A percentile compares a stretch with the other conserved stretches of the same genome.
These are phyloP conservation scores for Gryllus longicercus DNA, from an alignment of 2,888 invertebrate genomes.

Conservation along the genomic window DNA sequence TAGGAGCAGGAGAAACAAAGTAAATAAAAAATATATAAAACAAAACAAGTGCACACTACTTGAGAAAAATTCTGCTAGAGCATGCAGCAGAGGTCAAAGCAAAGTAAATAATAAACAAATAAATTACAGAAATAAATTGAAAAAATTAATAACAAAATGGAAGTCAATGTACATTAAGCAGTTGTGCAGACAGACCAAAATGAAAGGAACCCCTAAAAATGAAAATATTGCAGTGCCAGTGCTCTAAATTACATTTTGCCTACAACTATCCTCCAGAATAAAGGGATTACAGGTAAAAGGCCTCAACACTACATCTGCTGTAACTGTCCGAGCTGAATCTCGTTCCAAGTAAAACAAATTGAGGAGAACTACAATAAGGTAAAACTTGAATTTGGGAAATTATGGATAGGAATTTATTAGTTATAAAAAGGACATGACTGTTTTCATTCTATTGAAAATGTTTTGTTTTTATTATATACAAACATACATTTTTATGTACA, in stretches of 20 bases:
- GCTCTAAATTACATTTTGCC: neutral
- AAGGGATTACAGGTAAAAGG: too few species aligned
- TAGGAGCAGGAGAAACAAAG: constrained; percentile 34
- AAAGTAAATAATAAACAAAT: constrained; percentile 32
- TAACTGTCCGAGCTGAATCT: too few species aligned
- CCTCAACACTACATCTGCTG: too few species aligned
- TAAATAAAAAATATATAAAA: constrained; percentile 30
- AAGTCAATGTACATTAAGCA: constrained; percentile 34
- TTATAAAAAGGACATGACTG: constrained; percentile 37
- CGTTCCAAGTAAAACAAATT: too few species aligned
- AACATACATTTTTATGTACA: constrained; percentile 53
- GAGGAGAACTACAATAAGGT: neutral
- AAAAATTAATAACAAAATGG: constrained; percentile 37
- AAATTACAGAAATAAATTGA: constrained; percentile 34
- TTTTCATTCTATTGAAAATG: constrained; percentile 42
- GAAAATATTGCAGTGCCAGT: constrained; percentile 33
- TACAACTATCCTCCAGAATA: too few species aligned
- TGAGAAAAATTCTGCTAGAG: constrained; percentile 3
- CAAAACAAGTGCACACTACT: neutral
- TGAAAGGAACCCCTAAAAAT: constrained; percentile 32
- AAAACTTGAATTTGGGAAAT: constrained; percentile 24
- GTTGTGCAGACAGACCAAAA: neutral
- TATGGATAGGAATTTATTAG: constrained; percentile 30
- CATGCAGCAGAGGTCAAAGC: constrained; percentile 42
- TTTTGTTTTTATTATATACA: constrained; percentile 47